These are phyloP conservation scores for Malthinus seriepunctatus DNA, from an alignment of 2,888 invertebrate species.

Conservation along the genomic window DNA sequence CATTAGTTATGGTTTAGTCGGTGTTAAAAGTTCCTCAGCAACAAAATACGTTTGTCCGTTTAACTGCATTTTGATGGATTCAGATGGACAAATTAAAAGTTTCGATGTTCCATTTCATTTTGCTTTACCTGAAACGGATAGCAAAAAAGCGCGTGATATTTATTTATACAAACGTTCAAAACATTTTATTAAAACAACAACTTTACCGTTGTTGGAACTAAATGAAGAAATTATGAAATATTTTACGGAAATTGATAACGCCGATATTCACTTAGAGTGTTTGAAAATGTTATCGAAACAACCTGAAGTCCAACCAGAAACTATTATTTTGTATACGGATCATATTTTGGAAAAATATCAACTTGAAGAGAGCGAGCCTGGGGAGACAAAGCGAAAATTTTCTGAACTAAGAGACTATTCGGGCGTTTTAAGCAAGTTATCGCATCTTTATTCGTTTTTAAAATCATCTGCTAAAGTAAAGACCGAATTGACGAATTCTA, in stretches of 20 bases:
- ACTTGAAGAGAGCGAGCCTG: slow-evolving; percentile 42
- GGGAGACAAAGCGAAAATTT: slow-evolving; percentile 32
- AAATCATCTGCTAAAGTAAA: slow-evolving; percentile 24
- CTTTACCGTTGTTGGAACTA: slow-evolving; percentile 57
- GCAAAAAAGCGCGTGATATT: slow-evolving; percentile 83
- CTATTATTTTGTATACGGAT: slow-evolving; percentile 60
- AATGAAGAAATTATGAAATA: slow-evolving; percentile 60
- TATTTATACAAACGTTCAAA: slow-evolving; percentile 81
- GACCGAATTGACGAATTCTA: slow-evolving; percentile 15
- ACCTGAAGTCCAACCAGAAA: slow-evolving; percentile 65
- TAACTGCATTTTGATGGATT: slow-evolving; percentile 80
- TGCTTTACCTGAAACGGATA: slow-evolving; percentile 85
- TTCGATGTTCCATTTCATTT: slow-evolving; percentile 90
- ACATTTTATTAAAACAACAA: slow-evolving; percentile 64
- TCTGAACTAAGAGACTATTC: slow-evolving; percentile 41
- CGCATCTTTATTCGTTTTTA: slow-evolving; percentile 44
- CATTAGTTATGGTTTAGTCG: slow-evolving; percentile 80
- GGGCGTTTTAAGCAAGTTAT: slow-evolving; percentile 44
- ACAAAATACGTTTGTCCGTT: slow-evolving; percentile 63
- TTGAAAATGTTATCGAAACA: slow-evolving; percentile 71
- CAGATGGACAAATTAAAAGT: slow-evolving; percentile 80
- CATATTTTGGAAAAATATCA: slow-evolving; percentile 52
- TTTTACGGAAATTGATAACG: slow-evolving; percentile 68
- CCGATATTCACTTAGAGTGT: slow-evolving; percentile 71
- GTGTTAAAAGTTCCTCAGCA: slow-evolving; percentile 63